Evolutionary conservation across 2,113 vertebrate species (phyloP).

Genomic region (Athene cunicularia): DNA sequence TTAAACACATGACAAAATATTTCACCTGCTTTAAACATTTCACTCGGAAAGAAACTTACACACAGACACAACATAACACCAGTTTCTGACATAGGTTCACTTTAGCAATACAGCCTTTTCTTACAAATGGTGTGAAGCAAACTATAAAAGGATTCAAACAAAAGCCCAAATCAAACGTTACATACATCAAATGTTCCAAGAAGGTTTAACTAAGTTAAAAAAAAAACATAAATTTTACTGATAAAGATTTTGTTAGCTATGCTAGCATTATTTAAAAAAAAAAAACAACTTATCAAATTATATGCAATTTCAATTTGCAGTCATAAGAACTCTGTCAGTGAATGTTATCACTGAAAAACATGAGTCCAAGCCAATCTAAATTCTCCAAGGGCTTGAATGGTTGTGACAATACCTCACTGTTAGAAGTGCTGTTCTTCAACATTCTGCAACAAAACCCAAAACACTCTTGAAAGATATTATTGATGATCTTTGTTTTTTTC

Average conservation of each 20-base stretch:
- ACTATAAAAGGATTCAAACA: neutral
- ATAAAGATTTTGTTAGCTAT: neutral
- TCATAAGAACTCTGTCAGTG: neutral
- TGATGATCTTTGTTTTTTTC: neutral
- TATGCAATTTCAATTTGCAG: neutral
- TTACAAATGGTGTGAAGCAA: neutral
- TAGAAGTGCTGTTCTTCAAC: neutral
- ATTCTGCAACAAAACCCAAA: neutral
- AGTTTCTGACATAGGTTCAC: neutral
- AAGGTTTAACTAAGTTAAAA: neutral
- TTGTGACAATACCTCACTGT: neutral
- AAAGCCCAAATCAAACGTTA: neutral
- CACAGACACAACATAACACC: neutral
- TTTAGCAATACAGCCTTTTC: neutral
- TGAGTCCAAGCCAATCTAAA: neutral
- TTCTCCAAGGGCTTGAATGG: neutral
- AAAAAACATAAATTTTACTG: neutral
- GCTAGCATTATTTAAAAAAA: neutral
- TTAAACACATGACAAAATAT: neutral
- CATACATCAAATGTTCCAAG: neutral
- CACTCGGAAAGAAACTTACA: neutral
- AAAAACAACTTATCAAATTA: neutral
- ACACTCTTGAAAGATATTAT: neutral
- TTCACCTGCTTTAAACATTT: neutral
- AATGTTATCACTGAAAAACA: neutral